These are phyloP conservation scores for Onthophagus taurus DNA, from an alignment of 1,140 invertebrate genomes.

Conservation along the genomic window DNA sequence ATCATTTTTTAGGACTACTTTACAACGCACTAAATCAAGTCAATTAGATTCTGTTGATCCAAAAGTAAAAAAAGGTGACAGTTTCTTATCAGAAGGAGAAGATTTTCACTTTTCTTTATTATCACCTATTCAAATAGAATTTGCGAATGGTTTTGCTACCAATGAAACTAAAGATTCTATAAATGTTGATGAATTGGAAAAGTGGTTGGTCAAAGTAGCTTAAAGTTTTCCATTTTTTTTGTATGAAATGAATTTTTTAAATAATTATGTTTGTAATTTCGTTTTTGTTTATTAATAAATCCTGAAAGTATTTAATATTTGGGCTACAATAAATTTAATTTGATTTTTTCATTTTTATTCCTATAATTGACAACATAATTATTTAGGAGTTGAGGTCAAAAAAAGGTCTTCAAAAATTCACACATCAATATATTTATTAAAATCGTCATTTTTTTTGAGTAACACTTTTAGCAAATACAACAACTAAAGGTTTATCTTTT, in stretches of 20 bases:
- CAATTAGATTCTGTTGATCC: slow-evolving; percentile 64
- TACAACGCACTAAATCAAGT: slow-evolving; percentile 67
- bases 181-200: slow-evolving; percentile 48
- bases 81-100: slow-evolving; percentile 55
- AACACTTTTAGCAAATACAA: slow-evolving; percentile 68
- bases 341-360: too few species aligned
- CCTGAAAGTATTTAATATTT: too few species aligned
- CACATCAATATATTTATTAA: too few species aligned
- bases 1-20: slow-evolving; percentile 52
- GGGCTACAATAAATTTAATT: too few species aligned
- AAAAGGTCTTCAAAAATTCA: too few species aligned
- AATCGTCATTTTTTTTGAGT: slow-evolving; percentile 13
- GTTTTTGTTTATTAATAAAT: too few species aligned
- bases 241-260: too few species aligned
- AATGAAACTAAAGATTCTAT: slow-evolving; percentile 48
- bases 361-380: too few species aligned
- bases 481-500: slow-evolving; percentile 82
- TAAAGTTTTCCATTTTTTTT: slow-evolving; percentile 13
- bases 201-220: slow-evolving; percentile 50
- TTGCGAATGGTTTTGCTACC: slow-evolving; percentile 61
- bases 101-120: slow-evolving; percentile 76
- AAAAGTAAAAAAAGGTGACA: slow-evolving; percentile 47
- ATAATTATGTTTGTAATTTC: too few species aligned
- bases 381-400: too few species aligned
- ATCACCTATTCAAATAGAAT: slow-evolving; percentile 51